These are phyloP conservation scores for Pantherophis guttatus DNA, from an alignment of 2,113 vertebrate species.

Conservation along the genomic window DNA sequence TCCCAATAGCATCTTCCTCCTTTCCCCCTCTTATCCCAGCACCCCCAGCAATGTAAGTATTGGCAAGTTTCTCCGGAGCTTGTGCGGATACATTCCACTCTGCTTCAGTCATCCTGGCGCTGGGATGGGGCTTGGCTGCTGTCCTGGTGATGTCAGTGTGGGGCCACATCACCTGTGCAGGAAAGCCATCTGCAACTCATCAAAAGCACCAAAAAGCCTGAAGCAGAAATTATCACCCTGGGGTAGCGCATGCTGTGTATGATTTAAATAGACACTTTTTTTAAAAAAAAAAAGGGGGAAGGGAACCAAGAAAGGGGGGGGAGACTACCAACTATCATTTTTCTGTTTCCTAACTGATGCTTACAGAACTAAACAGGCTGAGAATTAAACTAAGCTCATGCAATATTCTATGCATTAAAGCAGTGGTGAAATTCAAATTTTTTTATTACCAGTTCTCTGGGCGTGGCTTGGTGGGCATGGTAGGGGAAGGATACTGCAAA, in stretches of 20 bases:
- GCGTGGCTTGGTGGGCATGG: too few species aligned
- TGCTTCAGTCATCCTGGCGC: slow-evolving; percentile 76
- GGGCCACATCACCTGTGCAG: slow-evolving; percentile 70
- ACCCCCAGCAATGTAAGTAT: slow-evolving; percentile 63
- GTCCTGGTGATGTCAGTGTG: slow-evolving; percentile 76
- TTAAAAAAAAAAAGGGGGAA: slow-evolving; percentile 10
- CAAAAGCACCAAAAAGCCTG: slow-evolving; percentile 40
- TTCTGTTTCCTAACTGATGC: slow-evolving; percentile 18
- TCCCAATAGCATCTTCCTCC: slow-evolving; percentile 45
- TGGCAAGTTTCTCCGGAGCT: slow-evolving; percentile 63
- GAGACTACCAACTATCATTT: slow-evolving; percentile 6
- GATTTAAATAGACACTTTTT: background rate
- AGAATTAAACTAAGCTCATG: background rate
- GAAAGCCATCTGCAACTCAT: slow-evolving; percentile 53
- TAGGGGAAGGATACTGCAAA: too few species aligned
- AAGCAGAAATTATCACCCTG: slow-evolving; percentile 25
- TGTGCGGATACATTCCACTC: slow-evolving; percentile 76
- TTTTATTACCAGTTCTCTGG: too few species aligned
- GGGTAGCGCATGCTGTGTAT: background rate
- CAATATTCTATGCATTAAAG: background rate
- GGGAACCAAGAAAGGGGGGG: background rate
- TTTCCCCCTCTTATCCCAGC: slow-evolving; percentile 35
- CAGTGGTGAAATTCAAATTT: too few species aligned
- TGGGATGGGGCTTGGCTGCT: slow-evolving; percentile 67
- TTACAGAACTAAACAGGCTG: slow-evolving; percentile 1